Percentiles rank a stretch among this genome's conserved stretches.
Conservation (phyloP, 2,797 vertebrate species). For the Hydrocynus forskahlii region DNA sequence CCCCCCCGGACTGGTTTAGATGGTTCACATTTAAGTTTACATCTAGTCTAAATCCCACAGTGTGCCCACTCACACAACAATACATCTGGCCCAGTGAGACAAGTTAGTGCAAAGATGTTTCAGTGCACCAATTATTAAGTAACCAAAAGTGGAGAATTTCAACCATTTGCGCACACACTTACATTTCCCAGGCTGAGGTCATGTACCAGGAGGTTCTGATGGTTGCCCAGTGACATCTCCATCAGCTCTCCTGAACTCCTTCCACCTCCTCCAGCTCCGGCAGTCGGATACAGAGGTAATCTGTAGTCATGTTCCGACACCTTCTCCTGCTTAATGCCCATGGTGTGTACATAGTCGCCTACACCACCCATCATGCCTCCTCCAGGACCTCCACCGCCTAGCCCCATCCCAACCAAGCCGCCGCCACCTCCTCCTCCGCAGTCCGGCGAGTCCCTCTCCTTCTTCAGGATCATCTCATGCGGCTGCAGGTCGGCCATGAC, state of each 20-base stretch:
- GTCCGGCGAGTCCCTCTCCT: constrained; percentile 89
- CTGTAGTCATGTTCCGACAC: constrained; percentile 88
- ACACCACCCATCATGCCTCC: constrained; percentile 54
- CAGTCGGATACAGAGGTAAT: constrained; percentile 76
- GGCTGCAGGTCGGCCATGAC: constrained; percentile 83
- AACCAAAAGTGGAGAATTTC: too few species aligned
- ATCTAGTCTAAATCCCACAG: too few species aligned
- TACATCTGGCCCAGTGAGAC: too few species aligned
- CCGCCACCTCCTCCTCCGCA: constrained; percentile 62
- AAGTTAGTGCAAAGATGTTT: too few species aligned
- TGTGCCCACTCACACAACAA: too few species aligned
- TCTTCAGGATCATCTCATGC: constrained; percentile 92
- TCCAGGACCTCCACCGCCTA: constrained; percentile 56
- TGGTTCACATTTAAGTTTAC: too few species aligned
- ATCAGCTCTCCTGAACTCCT: constrained; percentile 71
- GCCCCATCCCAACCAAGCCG: constrained; percentile 47
- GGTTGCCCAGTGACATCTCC: constrained; percentile 77
- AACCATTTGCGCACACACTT: constrained; percentile 52
- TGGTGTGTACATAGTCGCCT: constrained; percentile 77
- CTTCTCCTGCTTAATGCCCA: constrained; percentile 96
- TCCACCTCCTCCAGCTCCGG: constrained; percentile 34
- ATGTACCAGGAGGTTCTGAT: constrained; percentile 85
- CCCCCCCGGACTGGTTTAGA: too few species aligned
- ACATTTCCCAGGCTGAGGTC: constrained; percentile 84
- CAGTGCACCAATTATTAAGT: too few species aligned